Conservation (phyloP, 2,113 vertebrate genomes). For the Bubalus kerabau region DNA sequence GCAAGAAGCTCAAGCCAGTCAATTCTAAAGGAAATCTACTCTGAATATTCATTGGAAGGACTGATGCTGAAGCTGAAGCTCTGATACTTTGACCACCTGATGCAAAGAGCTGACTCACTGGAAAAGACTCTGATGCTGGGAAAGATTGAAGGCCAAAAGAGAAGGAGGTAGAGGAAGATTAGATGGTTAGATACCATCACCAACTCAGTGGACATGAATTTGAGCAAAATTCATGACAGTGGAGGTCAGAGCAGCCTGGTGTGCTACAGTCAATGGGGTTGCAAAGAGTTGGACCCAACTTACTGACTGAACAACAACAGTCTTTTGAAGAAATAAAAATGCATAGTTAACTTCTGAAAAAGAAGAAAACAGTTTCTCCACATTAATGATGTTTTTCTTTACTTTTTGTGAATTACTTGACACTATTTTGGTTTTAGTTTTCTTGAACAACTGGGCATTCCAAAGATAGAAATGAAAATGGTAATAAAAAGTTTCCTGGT, state of each 20-base stretch:
- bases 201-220: background rate
- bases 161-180: background rate
- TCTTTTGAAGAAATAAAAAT: background rate
- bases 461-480: background rate
- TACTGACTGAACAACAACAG: background rate
- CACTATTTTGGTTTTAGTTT: background rate
- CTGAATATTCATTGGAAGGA: background rate
- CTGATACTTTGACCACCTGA: background rate
- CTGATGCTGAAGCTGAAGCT: background rate
- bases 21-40: background rate
- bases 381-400: background rate
- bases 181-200: background rate
- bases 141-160: background rate
- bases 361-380: background rate
- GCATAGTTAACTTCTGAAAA: background rate
- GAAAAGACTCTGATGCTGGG: background rate
- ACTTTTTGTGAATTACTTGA: background rate
- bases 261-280: background rate
- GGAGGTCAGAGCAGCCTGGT: background rate
- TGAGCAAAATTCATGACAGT: background rate
- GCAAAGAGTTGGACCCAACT: background rate
- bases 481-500: background rate
- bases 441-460: background rate
- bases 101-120: background rate
- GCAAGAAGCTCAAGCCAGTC: background rate